Conservation (phyloP, 2,888 invertebrate species). For the Acleris sparsana region DNA sequence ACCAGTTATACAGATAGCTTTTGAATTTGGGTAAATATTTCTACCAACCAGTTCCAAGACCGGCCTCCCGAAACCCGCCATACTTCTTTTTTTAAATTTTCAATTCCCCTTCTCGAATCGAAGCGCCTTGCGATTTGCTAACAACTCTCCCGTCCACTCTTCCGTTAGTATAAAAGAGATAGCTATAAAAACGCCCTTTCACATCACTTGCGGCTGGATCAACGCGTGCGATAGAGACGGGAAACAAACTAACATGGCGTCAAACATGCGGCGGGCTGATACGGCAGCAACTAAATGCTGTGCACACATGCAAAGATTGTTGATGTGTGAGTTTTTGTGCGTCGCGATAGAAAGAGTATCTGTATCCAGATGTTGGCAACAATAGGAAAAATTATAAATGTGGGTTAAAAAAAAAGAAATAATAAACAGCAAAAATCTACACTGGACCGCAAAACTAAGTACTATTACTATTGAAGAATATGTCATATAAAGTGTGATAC, state of each 20-base stretch:
- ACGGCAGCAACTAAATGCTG: constrained; percentile 49
- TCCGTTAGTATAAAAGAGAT: constrained; percentile 41
- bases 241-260: constrained; percentile 74
- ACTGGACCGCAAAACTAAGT: too few species aligned
- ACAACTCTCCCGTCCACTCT: constrained; percentile 50
- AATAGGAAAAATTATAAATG: constrained; percentile 39
- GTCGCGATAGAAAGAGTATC: constrained; percentile 59
- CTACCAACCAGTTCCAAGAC: constrained; percentile 4
- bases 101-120: constrained; percentile 74
- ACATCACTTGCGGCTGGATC: constrained; percentile 7
- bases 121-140: constrained; percentile 61
- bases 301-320: constrained; percentile 60
- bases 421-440: too few species aligned
- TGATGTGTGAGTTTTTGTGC: constrained; percentile 57
- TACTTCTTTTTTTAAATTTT: constrained; percentile 66
- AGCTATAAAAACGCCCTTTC: constrained; percentile 31
- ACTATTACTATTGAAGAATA: too few species aligned
- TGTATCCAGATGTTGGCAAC: constrained; percentile 55
- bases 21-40: background rate
- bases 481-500: too few species aligned
- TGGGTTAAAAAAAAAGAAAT: too few species aligned
- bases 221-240: constrained; percentile 56
- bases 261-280: constrained; percentile 59
- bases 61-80: constrained; percentile 52
- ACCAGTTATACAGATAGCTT: background rate